Percentiles rank a stretch among this genome's conserved stretches.
Conservation (phyloP, 2,797 vertebrate genomes). For the Myripristis jacobus region DNA sequence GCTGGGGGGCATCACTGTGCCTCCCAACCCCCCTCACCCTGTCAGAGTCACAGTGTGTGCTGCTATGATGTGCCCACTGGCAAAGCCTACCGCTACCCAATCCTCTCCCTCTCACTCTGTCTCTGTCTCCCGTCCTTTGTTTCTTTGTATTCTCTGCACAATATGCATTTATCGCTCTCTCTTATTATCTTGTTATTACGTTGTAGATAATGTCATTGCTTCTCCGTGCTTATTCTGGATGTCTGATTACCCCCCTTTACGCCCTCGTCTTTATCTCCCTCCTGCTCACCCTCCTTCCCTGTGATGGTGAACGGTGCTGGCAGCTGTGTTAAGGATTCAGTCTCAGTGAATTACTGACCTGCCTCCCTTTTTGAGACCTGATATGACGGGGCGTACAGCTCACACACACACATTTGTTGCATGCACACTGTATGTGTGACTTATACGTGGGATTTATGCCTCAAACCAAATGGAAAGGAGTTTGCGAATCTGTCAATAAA, state of each 20-base stretch:
- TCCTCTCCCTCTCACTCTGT: conserved; percentile 59
- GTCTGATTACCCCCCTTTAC: conserved; percentile 59
- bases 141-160: conserved; percentile 51
- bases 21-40: conserved; percentile 68
- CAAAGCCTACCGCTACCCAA: conserved; percentile 65
- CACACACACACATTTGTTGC: conserved; percentile 69
- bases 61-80: conserved; percentile 85
- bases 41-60: conserved; percentile 84
- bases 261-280: conserved; percentile 76
- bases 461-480: conserved; percentile 69
- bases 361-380: conserved; percentile 65
- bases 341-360: conserved; percentile 74
- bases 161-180: conserved; percentile 54
- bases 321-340: conserved; percentile 77
- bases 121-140: neutral
- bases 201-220: conserved; percentile 65
- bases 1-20: conserved; percentile 80
- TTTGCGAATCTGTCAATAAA: conserved; percentile 54
- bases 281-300: conserved; percentile 58
- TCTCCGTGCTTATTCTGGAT: conserved; percentile 50
- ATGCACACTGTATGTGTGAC: conserved; percentile 66
- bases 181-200: conserved; percentile 65
- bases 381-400: conserved; percentile 68
- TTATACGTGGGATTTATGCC: conserved; percentile 72
- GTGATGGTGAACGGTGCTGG: conserved; percentile 73